Conservation (phyloP, 2,797 vertebrate genomes). For the Bovichtus variegatus region DNA sequence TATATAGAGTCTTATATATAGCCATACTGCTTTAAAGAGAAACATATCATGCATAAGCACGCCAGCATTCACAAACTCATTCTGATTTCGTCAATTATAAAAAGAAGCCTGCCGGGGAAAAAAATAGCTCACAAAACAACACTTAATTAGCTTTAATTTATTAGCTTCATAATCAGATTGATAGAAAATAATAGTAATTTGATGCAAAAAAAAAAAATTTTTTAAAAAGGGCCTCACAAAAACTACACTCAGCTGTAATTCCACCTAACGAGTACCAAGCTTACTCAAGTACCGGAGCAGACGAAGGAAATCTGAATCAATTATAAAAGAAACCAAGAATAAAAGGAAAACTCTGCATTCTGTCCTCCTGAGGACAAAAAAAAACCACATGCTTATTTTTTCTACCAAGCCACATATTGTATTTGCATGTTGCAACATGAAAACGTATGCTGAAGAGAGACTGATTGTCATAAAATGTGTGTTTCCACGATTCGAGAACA, state of each 20-base stretch:
- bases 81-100: background rate
- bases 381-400: conserved; percentile 2
- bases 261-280: conserved; percentile 1
- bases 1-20: too few relatives aligned
- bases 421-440: background rate
- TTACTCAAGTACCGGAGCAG: background rate
- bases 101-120: background rate
- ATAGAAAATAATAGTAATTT: background rate
- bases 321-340: background rate
- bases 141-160: background rate
- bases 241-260: background rate
- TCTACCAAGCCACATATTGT: background rate
- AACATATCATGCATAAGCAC: too few relatives aligned
- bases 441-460: background rate
- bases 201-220: background rate
- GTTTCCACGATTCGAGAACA: conserved; percentile 30
- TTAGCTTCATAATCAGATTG: background rate
- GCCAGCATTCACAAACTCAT: background rate
- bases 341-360: background rate
- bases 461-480: background rate
- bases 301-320: background rate
- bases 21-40: too few relatives aligned
- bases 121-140: background rate
- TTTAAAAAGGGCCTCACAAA: background rate
- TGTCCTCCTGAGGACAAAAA: conserved; percentile 13